Percentiles rank a stretch among this genome's conserved stretches.
Evolutionary conservation across 2,797 vertebrate species (phyloP).

Genomic region (Leptatherina wallacei): DNA sequence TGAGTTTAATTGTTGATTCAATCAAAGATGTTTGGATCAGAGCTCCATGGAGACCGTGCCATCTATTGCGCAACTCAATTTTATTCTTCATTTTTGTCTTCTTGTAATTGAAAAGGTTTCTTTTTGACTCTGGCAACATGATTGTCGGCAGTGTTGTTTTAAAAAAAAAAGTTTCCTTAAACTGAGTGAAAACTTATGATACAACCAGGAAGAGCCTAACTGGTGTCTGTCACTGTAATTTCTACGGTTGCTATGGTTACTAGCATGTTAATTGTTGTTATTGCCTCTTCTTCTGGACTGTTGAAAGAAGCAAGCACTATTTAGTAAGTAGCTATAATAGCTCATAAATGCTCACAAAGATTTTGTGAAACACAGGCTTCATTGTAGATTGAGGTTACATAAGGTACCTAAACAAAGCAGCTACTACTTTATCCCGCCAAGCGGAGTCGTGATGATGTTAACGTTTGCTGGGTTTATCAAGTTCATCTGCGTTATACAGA

Average conservation of each 20-base stretch:
- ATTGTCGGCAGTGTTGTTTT: too few relatives aligned
- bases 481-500: not conserved
- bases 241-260: not conserved
- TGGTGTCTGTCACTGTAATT: not conserved
- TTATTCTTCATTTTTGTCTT: not conserved
- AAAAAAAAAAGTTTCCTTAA: too few relatives aligned
- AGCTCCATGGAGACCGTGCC: not conserved
- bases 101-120: constrained; percentile 4
- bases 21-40: constrained; percentile 6
- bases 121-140: not conserved
- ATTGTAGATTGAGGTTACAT: not conserved
- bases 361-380: not conserved
- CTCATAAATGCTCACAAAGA: not conserved
- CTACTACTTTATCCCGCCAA: not conserved
- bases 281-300: not conserved
- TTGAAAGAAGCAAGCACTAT: not conserved
- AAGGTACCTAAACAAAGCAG: not conserved
- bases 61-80: constrained; percentile 1
- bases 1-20: constrained; percentile 5
- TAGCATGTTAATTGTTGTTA: not conserved
- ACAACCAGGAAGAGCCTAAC: not conserved
- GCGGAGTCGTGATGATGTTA: not conserved
- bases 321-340: not conserved
- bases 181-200: not conserved
- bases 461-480: not conserved